Conservation (phyloP, 2,797 vertebrate genomes). For the Sparidentex hasta region DNA sequence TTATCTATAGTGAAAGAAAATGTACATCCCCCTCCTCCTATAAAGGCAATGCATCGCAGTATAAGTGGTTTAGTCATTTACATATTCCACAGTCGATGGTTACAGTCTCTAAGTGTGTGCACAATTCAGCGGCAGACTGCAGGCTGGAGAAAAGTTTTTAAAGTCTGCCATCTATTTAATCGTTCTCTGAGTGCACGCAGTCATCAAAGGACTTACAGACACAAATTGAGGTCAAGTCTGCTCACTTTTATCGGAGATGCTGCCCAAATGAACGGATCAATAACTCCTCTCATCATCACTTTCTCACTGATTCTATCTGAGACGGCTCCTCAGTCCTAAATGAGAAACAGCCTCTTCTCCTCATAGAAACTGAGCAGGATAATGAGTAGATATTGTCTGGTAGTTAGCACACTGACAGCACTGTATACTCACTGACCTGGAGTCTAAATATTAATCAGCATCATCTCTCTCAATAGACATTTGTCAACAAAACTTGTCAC, state of each 20-base stretch:
- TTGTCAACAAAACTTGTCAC: constrained; percentile 49
- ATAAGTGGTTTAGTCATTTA: constrained; percentile 41
- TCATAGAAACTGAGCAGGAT: constrained; percentile 3
- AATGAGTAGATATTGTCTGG: neutral
- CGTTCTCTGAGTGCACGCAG: constrained; percentile 30
- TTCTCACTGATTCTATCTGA: constrained; percentile 54
- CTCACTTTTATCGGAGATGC: constrained; percentile 56
- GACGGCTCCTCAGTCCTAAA: constrained; percentile 49
- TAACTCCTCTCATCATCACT: constrained; percentile 69
- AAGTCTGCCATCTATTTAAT: constrained; percentile 54
- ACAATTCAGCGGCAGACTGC: constrained; percentile 24
- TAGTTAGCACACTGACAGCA: neutral
- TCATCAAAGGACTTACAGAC: constrained; percentile 43
- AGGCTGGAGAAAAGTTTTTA: constrained; percentile 46
- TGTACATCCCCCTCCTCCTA: constrained; percentile 6
- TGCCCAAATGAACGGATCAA: constrained; percentile 71
- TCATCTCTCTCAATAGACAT: constrained; percentile 28
- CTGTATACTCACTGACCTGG: neutral
- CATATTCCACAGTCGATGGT: constrained; percentile 34
- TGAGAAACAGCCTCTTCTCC: constrained; percentile 16
- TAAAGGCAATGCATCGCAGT: constrained; percentile 27
- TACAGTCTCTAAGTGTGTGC: constrained; percentile 22
- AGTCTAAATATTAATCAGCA: constrained; percentile 19
- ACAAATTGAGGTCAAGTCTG: constrained; percentile 64
- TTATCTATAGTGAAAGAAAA: constrained; percentile 35